Base-by-base conservation (phyloP, 1,140 invertebrate genomes). In the Zophobas morio region DNA sequence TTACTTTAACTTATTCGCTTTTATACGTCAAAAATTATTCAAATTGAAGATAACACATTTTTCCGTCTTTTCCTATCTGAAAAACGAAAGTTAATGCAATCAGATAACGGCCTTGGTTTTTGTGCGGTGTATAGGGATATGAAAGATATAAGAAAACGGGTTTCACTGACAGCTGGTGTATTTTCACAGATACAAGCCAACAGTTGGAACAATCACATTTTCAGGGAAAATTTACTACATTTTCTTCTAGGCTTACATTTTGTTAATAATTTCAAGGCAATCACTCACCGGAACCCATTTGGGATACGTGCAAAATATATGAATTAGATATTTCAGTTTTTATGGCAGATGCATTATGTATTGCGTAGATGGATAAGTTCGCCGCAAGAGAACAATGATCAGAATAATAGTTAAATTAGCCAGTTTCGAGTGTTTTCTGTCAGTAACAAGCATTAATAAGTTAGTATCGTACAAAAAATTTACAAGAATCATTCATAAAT, bases 81-180 rank as follows among this genome's bases (percentile, higher is more conserved):
- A 66, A 42, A 66, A 66, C 60, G 60, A 66, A 66, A 66, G 60
- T 66, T 66, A 66, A 66, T 66, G 60, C 60, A 66, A 66, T 66
- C 60, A 66, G 60, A 66, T 66, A 66, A 66, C 60, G 60, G 60
- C 39, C 37, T 66, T 40, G 60, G 60, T 66, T 66, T 66, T 66
- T 66, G 37, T 66, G 60, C 39, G 60, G 60, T 66, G 60, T 66
- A 66, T 66, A 33, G 60, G 60, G 60, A 66, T 66, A 66, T 66
- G 60, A 66, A 66, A 66, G 60, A 66, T 66, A 66, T 66, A 66
- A 66, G 60, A 66, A 66, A 66, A 66, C 60, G 60, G 60, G 60
- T 42, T 66, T 66, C 39, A 66, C 60, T 66, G 60, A 66, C 60
- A 66, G 60, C 60, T 66, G 60, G 60, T 66, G 60, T 66, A 66